These are phyloP conservation scores for Pseudomugil gertrudae DNA, from an alignment of 2,797 vertebrate genomes.

Conservation along the genomic window DNA sequence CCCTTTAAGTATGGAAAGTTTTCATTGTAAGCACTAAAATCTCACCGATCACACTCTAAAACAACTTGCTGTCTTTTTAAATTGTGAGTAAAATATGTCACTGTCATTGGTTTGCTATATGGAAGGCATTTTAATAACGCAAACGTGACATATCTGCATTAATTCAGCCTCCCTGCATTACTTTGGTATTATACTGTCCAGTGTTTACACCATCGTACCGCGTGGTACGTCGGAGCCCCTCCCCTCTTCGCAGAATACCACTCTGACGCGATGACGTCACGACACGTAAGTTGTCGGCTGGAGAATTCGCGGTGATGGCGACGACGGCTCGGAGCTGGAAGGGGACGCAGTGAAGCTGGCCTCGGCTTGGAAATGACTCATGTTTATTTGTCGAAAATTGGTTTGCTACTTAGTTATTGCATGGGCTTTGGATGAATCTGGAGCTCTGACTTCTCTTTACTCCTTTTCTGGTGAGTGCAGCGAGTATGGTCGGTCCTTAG, in stretches of 20 bases:
- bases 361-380: conserved; percentile 72
- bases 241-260: conserved; percentile 23
- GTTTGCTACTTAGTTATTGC: conserved; percentile 57
- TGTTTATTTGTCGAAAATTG: conserved; percentile 48
- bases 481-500: conserved; percentile 47
- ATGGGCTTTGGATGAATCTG: conserved; percentile 66
- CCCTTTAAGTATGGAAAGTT: background rate
- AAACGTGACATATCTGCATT: background rate
- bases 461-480: conserved; percentile 73
- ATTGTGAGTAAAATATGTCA: background rate
- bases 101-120: background rate
- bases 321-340: conserved; percentile 62
- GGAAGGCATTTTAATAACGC: background rate
- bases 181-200: background rate
- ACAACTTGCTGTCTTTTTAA: background rate
- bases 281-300: conserved; percentile 59
- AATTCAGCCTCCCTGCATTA: background rate
- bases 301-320: conserved; percentile 79
- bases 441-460: conserved; percentile 22
- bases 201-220: conserved; percentile 72
- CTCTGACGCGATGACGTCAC: conserved; percentile 67
- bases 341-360: conserved; percentile 74
- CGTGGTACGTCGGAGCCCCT: conserved; percentile 56
- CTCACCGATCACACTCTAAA: background rate
- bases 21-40: background rate